These are phyloP conservation scores for Drosophila punjabiensis DNA, from an alignment of 1,140 invertebrate genomes.

Conservation along the genomic window DNA sequence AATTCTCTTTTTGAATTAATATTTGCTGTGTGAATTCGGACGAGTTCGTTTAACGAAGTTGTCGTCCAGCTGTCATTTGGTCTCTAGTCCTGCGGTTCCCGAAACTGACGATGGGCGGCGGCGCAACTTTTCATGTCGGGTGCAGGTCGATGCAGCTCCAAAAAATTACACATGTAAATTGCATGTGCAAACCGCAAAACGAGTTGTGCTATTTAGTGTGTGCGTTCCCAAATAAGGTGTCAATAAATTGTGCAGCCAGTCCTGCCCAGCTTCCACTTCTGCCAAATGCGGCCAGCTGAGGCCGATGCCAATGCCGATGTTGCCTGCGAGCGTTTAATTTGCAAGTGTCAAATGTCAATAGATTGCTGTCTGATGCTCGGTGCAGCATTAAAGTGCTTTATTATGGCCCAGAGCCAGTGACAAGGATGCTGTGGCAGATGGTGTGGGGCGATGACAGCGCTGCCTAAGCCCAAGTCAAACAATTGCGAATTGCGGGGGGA, in stretches of 20 bases:
- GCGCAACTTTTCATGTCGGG: slow-evolving; percentile 52
- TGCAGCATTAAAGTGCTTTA: slow-evolving; percentile 65
- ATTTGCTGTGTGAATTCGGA: slow-evolving; percentile 17
- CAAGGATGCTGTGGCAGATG: slow-evolving; percentile 30
- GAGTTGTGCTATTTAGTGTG: slow-evolving; percentile 59
- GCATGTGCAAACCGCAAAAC: slow-evolving; percentile 78
- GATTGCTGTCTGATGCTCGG: slow-evolving; percentile 39
- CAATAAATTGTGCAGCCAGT: slow-evolving; percentile 69
- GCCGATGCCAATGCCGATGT: slow-evolving; percentile 6
- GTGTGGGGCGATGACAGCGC: slow-evolving; percentile 45
- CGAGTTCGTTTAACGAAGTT: slow-evolving; percentile 72
- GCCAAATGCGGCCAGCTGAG: background rate
- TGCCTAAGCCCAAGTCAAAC: slow-evolving; percentile 42
- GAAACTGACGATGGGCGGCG: slow-evolving; percentile 39
- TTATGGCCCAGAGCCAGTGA: slow-evolving; percentile 48
- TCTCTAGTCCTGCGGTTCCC: slow-evolving; percentile 43
- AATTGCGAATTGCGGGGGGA: slow-evolving; percentile 14
- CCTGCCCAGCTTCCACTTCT: slow-evolving; percentile 1
- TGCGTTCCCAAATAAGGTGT: slow-evolving; percentile 71
- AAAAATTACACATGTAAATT: slow-evolving; percentile 83
- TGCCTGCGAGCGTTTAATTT: slow-evolving; percentile 78
- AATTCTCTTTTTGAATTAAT: background rate
- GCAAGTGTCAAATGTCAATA: slow-evolving; percentile 83
- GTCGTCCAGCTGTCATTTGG: slow-evolving; percentile 61
- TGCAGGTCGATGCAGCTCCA: slow-evolving; percentile 8